phyloP scores from a whole-genome alignment of 2,888 invertebrate genomes.

The Seladonia tumulorum region DNA sequence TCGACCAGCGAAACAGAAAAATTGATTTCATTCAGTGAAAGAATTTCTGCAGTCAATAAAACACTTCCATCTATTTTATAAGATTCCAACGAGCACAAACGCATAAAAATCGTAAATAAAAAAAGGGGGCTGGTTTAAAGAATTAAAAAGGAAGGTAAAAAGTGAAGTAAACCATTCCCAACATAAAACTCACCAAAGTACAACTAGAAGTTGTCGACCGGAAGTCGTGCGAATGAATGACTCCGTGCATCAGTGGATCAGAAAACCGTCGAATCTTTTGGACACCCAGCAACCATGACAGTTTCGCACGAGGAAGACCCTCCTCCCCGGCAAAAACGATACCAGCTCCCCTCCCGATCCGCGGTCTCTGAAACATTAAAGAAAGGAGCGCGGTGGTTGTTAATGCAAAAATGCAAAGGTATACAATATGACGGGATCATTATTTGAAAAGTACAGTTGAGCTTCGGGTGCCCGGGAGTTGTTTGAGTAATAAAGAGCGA shows the following conservation, averaged over 20 bases:
- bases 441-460: conserved; percentile 81
- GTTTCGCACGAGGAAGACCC: neutral
- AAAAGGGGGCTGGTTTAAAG: too few species aligned
- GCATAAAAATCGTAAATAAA: too few species aligned
- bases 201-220: too few species aligned
- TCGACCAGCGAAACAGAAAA: too few species aligned
- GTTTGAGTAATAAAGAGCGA: conserved; percentile 77
- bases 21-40: too few species aligned
- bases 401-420: conserved; percentile 81
- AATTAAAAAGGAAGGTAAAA: neutral
- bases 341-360: conserved; percentile 34
- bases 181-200: too few species aligned
- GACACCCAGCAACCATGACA: neutral
- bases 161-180: neutral
- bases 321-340: conserved; percentile 46
- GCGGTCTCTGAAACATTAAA: conserved; percentile 66
- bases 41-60: too few species aligned
- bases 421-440: conserved; percentile 81
- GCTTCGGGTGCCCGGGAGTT: conserved; percentile 70
- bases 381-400: conserved; percentile 71
- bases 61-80: too few species aligned
- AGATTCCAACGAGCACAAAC: too few species aligned
- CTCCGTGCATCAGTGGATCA: neutral
- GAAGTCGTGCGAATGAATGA: neutral
- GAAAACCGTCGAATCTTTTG: neutral